Base-by-base conservation (phyloP, 2,113 vertebrate genomes). In the Thalassoma bifasciatum region DNA sequence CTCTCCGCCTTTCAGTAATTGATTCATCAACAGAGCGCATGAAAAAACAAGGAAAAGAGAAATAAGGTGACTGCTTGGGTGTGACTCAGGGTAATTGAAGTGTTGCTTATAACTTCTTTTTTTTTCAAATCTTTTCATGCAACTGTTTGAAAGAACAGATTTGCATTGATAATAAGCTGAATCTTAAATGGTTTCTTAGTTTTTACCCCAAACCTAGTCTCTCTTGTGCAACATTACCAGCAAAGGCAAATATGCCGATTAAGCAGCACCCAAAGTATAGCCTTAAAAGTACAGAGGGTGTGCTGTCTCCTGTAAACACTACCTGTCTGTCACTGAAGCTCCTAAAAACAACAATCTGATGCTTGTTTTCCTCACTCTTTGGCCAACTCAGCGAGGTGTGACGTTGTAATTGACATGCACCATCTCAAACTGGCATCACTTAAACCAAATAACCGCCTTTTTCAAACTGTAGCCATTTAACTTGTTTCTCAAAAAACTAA, bases 1-100 rank as follows among this genome's bases (percentile, higher is more conserved):
- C 81, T 42, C 79, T 67, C 64, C 72, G 79, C 66, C 66, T 85
- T 81, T 77, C 58, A 23, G 17, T 66, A 59, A 84, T 77, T 87
- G 71, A 81, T 79, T 68, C 47, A 62, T 82, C 62, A 59, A 63
- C 65, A 57, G 49, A 68, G 72, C 46, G 72, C 70, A 56, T 64
- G 69, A 83, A 73, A 85, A 88, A 86, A 69, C 38, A 69, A 24
- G 47, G 40, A 37, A 19, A 11, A 24, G 49, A 42, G 26, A 58
- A 75, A 78, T 22, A 26, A 65, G 62, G 44, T 49, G 24, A 53
- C 62, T 72, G 71, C 73, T 74, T 66, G 53, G 30, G 30, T 4
- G 30, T 3, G 30, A 30, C 22, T 69, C 49, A 65, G 68, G 36
- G 62, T 30, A 6, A 30, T 30, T 30, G 3, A 66, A 46, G 44